Conservation (phyloP, 2,888 invertebrate genomes). For the Villa cingulata region DNA sequence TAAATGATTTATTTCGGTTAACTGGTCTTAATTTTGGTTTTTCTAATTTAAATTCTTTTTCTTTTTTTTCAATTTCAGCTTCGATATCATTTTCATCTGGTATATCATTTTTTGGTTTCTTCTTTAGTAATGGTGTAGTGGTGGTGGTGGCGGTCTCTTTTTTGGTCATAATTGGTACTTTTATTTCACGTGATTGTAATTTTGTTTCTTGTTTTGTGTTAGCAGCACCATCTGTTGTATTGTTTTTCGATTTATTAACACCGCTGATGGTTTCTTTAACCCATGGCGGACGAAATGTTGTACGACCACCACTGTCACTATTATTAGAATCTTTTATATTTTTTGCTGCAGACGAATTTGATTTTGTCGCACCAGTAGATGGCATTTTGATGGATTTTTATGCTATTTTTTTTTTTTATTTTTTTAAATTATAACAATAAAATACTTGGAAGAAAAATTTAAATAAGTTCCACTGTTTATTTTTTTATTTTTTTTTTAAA, state of each 20-base stretch:
- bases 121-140: conserved; percentile 13
- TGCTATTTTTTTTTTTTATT: too few species aligned
- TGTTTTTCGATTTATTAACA: conserved; percentile 35
- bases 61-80: conserved; percentile 30
- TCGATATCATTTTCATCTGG: conserved; percentile 21
- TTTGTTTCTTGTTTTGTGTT: conserved; percentile 14
- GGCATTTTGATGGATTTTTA: too few species aligned
- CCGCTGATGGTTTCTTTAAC: conserved; percentile 45
- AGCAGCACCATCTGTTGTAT: conserved; percentile 37
- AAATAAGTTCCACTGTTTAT: too few species aligned
- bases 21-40: conserved; percentile 28
- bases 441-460: too few species aligned
- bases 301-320: conserved; percentile 37
- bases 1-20: conserved; percentile 31
- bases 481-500: too few species aligned
- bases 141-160: conserved; percentile 19
- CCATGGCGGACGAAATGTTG: conserved; percentile 56
- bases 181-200: conserved; percentile 28
- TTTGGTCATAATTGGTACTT: conserved; percentile 31
- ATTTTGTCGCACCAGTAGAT: conserved; percentile 18
- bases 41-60: conserved; percentile 18
- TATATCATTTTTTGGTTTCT: conserved; percentile 8
- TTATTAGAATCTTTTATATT: conserved; percentile 35
- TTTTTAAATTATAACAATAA: too few species aligned
- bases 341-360: not conserved